Evolutionary conservation across 1,140 invertebrate genomes (phyloP).

Genomic region (Meloidogyne hapla): DNA sequence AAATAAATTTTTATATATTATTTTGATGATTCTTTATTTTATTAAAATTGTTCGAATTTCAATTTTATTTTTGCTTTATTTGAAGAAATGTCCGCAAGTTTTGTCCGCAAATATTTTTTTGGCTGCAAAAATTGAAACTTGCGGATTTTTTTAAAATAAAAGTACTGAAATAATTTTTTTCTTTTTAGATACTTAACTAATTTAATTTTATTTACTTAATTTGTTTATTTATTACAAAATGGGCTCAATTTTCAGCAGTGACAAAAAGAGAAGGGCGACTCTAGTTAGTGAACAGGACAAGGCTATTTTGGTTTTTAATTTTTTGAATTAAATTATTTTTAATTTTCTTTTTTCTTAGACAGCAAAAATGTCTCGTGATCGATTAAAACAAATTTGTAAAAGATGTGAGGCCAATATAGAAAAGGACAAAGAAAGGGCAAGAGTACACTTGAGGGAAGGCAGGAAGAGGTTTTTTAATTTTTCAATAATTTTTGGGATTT

Average conservation of each 20-base stretch:
- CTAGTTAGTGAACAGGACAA: slow-evolving; percentile 36
- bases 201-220: no score
- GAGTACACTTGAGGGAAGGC: slow-evolving; percentile 33
- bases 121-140: no score
- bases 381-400: slow-evolving; percentile 35
- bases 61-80: not conserved
- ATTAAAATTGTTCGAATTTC: not conserved
- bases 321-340: not conserved
- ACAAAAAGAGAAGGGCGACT: slow-evolving; percentile 1
- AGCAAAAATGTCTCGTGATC: slow-evolving; percentile 41
- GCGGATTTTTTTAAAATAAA: not conserved
- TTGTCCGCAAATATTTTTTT: not conserved
- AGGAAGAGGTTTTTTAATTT: slow-evolving; percentile 39
- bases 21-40: not conserved
- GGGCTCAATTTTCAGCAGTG: slow-evolving; percentile 16
- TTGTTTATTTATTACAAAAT: not conserved
- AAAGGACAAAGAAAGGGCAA: slow-evolving; percentile 39
- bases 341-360: slow-evolving; percentile 31
- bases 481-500: not conserved
- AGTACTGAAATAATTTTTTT: not conserved
- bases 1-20: not conserved
- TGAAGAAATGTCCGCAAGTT: not conserved
- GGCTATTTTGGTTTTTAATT: slow-evolving; percentile 33
- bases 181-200: not conserved
- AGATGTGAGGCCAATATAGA: slow-evolving; percentile 37